Evolutionary conservation across 1,140 invertebrate genomes (phyloP), one percentile per base, ranked within the genome.

Genomic region (Hylaeus volcanicus): DNA sequence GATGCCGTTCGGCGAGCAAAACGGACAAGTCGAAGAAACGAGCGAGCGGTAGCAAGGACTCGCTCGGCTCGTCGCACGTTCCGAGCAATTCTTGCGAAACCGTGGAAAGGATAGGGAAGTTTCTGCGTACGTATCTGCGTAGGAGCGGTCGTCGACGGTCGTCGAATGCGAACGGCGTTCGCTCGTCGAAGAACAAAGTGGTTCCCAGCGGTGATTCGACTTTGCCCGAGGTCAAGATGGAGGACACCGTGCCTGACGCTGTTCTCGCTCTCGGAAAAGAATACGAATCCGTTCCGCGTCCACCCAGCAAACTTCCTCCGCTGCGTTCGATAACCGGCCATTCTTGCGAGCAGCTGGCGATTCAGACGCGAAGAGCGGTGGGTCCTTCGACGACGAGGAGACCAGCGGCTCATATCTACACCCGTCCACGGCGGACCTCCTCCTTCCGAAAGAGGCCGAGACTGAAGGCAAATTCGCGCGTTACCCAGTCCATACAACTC

Each of bases 401-500:
- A 39, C 51, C 72, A 12, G 39, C 72, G n/a, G 39, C 37, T 12
- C 43, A 73, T 37, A 51, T 51, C 51, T 51, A 51, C 51, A 56
- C 84, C 11, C 89, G 91, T 12, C 79, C 91, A 8, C 73, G 92
- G 5, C 80, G 91, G 0, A 90, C 89, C n/a, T 66, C 87, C 0
- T 86, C 86, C 5, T 81, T 92, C 8, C 89, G 89, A 56, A 93
- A 91, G 45, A 81, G 92, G n/a, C 90, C 92, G 0, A 88, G 91
- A 53, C 91, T 92, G 73, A 93, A 92, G 66, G 83, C 92, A 41
- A 89, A 90, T 9, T 90, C 90, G 6, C 91, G 94, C 89, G 88
- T 94, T 78, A 88, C 90, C 73, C 90, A 94, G 86, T 87, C 95
- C 85, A 78, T 95, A 90, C 90, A 96, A 53, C 90, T 96, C 61